A percentile compares a stretch with the other conserved stretches of the same genome.
phyloP scores from a whole-genome alignment of 2,113 vertebrate genomes.

The Bujurquina vittata region DNA sequence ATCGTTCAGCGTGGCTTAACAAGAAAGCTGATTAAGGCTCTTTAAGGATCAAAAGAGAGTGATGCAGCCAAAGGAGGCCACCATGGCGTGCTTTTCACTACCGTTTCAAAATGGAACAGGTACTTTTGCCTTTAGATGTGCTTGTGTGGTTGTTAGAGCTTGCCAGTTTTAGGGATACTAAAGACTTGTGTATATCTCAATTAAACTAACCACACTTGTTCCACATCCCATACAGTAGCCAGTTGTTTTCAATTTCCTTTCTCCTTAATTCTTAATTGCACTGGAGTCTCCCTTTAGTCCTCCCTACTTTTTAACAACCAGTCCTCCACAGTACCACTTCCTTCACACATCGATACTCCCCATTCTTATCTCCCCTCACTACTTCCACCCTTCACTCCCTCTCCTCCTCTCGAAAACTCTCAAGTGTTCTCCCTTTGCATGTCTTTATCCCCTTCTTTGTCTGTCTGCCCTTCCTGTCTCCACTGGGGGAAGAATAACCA shows the following conservation, averaged over 20 bases:
- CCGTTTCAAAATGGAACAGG: neutral
- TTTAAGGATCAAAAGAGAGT: neutral
- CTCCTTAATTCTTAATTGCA: neutral
- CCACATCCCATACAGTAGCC: neutral
- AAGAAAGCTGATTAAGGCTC: conserved; percentile 25
- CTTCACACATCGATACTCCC: conserved; percentile 37
- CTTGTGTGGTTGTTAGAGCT: neutral
- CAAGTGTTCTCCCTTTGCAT: conserved; percentile 22
- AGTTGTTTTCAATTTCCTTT: neutral
- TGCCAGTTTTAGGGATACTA: neutral
- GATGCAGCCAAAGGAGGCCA: neutral
- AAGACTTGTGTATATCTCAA: neutral
- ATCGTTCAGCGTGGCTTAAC: conserved; percentile 49
- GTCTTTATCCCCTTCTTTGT: conserved; percentile 39
- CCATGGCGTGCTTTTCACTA: neutral
- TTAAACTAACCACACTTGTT: neutral
- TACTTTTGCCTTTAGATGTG: neutral
- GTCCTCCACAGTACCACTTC: conserved; percentile 37
- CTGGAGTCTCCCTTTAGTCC: conserved; percentile 6
- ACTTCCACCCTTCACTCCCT: conserved; percentile 52
- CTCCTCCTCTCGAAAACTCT: conserved; percentile 28
- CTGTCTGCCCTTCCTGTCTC: conserved; percentile 25
- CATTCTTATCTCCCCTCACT: conserved; percentile 52
- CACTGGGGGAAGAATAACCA: neutral
- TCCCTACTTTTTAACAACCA: conserved; percentile 5